phyloP scores from a whole-genome alignment of 2,113 vertebrate species.

The Lipophrys pholis region DNA sequence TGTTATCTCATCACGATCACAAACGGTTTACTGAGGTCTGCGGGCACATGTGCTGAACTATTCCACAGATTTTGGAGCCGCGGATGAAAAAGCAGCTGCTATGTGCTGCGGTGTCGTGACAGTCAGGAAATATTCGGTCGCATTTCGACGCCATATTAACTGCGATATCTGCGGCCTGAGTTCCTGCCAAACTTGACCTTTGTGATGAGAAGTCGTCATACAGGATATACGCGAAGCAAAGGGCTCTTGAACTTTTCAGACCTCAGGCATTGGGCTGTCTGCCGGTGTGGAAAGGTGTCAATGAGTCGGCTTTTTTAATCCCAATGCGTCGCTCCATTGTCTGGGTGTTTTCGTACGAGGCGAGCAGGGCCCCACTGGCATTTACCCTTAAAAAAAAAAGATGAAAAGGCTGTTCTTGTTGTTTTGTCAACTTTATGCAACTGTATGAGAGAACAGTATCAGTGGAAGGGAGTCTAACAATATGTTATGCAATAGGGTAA shows the following conservation, averaged over 20 bases:
- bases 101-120: slow-evolving; percentile 36
- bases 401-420: slow-evolving; percentile 12
- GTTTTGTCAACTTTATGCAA: slow-evolving; percentile 50
- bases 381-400: slow-evolving; percentile 17
- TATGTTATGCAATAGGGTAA: slow-evolving; percentile 45
- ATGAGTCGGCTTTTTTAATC: slow-evolving; percentile 46
- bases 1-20: slow-evolving; percentile 7
- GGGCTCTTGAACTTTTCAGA: slow-evolving; percentile 49
- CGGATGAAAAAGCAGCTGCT: slow-evolving; percentile 44
- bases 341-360: slow-evolving; percentile 38
- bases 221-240: slow-evolving; percentile 64
- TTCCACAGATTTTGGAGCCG: slow-evolving; percentile 25
- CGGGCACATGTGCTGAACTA: slow-evolving; percentile 11
- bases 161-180: slow-evolving; percentile 46
- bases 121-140: slow-evolving; percentile 52
- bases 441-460: not conserved
- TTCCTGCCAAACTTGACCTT: slow-evolving; percentile 59
- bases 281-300: slow-evolving; percentile 44
- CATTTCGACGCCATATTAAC: slow-evolving; percentile 28
- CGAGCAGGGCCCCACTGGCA: slow-evolving; percentile 20
- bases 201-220: slow-evolving; percentile 63
- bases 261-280: slow-evolving; percentile 1
- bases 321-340: slow-evolving; percentile 58
- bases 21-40: slow-evolving; percentile 40
- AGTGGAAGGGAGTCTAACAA: slow-evolving; percentile 20